These are phyloP conservation scores for Salminus brasiliensis DNA, from an alignment of 2,113 vertebrate species.

Conservation along the genomic window DNA sequence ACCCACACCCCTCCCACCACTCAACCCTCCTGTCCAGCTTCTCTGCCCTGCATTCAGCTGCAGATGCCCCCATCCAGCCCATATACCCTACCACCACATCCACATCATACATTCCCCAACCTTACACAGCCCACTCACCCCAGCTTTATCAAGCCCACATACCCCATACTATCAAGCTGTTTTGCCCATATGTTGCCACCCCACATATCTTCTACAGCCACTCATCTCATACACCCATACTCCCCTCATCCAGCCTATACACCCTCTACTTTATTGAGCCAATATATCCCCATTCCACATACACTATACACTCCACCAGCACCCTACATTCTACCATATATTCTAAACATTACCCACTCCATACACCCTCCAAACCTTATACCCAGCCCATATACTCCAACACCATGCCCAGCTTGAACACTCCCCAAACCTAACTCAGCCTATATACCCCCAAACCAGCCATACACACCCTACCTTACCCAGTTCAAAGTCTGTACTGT, in stretches of 20 bases:
- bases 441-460: too few species aligned
- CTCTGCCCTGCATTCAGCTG: conserved; percentile 14
- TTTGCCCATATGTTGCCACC: neutral
- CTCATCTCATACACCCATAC: neutral
- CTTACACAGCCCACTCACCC: neutral
- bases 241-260: conserved; percentile 51
- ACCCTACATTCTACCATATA: neutral
- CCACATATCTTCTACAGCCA: too few species aligned
- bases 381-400: too few species aligned
- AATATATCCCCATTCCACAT: neutral
- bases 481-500: too few species aligned
- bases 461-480: too few species aligned
- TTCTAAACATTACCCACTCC: neutral
- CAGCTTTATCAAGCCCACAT: neutral
- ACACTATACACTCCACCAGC: too few species aligned
- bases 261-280: neutral
- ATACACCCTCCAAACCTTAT: neutral
- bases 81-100: neutral
- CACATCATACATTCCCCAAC: neutral
- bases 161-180: neutral
- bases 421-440: too few species aligned
- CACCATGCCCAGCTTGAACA: too few species aligned
- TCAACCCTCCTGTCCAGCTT: neutral
- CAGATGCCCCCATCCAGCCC: neutral
- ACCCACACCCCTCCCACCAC: conserved; percentile 35